phyloP scores from a whole-genome alignment of 2,888 invertebrate genomes.

The Xestia ashworthii region DNA sequence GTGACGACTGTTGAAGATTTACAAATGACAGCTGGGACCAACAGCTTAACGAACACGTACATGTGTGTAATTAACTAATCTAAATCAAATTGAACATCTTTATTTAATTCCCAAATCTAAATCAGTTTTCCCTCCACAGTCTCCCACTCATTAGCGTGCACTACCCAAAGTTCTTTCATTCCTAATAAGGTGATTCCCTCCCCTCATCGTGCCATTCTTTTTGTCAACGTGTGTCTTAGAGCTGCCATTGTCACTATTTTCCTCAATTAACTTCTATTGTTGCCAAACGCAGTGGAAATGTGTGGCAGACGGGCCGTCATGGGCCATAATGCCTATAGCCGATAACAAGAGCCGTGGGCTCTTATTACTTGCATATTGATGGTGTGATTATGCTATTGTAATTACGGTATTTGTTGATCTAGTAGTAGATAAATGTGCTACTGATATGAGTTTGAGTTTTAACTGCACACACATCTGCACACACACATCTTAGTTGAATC shows the following conservation, averaged over 20 bases:
- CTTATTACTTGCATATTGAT: constrained; percentile 37
- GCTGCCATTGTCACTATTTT: constrained; percentile 41
- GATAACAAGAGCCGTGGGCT: constrained; percentile 17
- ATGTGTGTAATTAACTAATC: neutral
- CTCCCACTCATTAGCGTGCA: constrained; percentile 2
- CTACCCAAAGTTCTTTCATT: constrained; percentile 4
- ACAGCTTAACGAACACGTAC: too few relatives aligned
- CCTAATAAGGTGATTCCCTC: constrained; percentile 11
- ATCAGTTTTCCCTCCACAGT: neutral
- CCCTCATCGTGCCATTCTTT: constrained; percentile 12
- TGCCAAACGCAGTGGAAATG: constrained; percentile 41
- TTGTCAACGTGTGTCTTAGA: constrained; percentile 32
- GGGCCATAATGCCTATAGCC: constrained; percentile 16
- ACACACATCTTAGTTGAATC: too few relatives aligned
- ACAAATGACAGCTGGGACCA: too few relatives aligned
- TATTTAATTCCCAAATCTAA: neutral
- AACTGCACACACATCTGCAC: too few relatives aligned
- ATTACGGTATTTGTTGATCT: neutral
- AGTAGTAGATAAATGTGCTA: neutral
- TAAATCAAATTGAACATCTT: neutral
- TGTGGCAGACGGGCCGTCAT: constrained; percentile 32
- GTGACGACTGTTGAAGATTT: too few relatives aligned
- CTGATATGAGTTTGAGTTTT: neutral
- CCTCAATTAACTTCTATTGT: constrained; percentile 56
- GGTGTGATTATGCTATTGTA: constrained; percentile 27